Evolutionary conservation across 2,888 invertebrate species (phyloP), one percentile per base, ranked within the genome.

Genomic region (Rhabditoides inermis): DNA sequence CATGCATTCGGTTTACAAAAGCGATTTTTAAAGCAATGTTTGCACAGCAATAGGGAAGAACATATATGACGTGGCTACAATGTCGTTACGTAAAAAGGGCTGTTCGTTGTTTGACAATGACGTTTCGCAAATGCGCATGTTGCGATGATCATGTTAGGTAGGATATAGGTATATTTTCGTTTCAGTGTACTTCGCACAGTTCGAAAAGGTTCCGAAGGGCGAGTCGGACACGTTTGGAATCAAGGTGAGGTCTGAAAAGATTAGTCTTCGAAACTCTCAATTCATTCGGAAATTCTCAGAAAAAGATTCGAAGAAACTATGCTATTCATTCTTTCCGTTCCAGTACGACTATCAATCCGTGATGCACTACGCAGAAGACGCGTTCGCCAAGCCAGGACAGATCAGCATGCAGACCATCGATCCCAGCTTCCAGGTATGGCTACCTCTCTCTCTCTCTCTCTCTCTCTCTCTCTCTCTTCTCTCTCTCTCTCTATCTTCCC

Each of bases 361-460:
- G n/a, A 67, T 69, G 69, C 69, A 69, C 51, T 69, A 69, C 46
- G 60, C 60, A 18, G 66, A 67, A 48, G 58, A 62, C 23, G 66
- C 71, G 1, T 72, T 72, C 47, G 69, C 69, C 7, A 54, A 49
- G n/a, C 56, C 56, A 12, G 60, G 61, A 25, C 51, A 51, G 32
- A 60, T 68, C 28, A 70, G 68, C 47, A 71, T 71, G 71, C 55
- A 63, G 50, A 69, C 71, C 2, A 52, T 60, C 45, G 61, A 70
- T 41, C 41, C 56, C 0, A 45, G 40, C 10, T 68, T 50, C 53
- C 63, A 66, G 61, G 70, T 69, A 27, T 7, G 36, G 15, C 18
- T 20, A 3, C 25, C 26, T 26, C 18, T 32, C 25, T 2, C 20
- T 23, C 25, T n/a, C n/a, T n/a, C n/a, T n/a, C n/a, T n/a, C n/a